Evolutionary conservation across 2,113 vertebrate genomes (phyloP).

Genomic region (Penelope pileata): DNA sequence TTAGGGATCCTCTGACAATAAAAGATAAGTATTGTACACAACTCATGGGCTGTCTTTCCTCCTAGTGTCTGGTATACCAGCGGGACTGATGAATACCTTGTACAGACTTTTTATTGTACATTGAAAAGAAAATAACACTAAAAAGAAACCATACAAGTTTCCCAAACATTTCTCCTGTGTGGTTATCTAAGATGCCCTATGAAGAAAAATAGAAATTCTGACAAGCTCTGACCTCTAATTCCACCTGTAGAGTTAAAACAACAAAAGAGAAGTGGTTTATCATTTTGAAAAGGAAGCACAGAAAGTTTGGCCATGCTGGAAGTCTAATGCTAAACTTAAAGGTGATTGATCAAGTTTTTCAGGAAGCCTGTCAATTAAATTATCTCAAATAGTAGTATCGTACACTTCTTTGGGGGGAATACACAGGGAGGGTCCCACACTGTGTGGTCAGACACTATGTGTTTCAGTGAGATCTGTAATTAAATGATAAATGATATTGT

Average conservation of each 20-base stretch:
- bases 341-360: neutral
- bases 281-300: slow-evolving; percentile 10
- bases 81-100: neutral
- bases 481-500: slow-evolving; percentile 75
- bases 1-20: neutral
- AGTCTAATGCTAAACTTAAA: neutral
- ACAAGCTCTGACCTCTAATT: neutral
- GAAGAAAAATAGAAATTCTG: neutral
- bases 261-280: neutral
- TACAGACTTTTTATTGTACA: neutral
- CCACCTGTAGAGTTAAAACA: neutral
- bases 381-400: neutral
- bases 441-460: slow-evolving; percentile 14
- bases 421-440: neutral
- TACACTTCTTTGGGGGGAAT: neutral
- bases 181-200: neutral
- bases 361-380: neutral
- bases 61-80: neutral
- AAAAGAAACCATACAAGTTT: neutral
- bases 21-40: neutral
- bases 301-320: neutral
- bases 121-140: neutral
- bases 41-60: neutral
- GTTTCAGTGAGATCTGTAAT: slow-evolving; percentile 69
- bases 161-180: neutral